These are phyloP conservation scores for Phalacrocorax brasilianus DNA, from an alignment of 2,113 vertebrate genomes.

Conservation along the genomic window DNA sequence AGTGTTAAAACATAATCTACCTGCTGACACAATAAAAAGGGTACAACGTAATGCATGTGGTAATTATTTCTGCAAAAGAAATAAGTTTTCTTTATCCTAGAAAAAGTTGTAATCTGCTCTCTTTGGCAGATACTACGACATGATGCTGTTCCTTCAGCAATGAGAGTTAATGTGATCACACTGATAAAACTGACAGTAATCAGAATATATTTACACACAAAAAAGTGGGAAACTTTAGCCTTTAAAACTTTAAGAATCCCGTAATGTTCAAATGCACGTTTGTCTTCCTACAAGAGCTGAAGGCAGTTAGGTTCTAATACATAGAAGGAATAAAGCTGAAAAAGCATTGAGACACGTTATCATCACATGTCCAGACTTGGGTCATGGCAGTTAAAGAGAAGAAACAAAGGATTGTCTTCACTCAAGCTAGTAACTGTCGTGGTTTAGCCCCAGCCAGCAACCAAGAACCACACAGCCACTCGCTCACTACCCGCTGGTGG, in stretches of 20 bases:
- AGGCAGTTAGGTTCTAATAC: not conserved
- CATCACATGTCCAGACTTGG: not conserved
- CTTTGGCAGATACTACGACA: not conserved
- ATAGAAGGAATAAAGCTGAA: not conserved
- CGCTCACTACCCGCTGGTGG: not conserved
- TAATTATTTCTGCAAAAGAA: not conserved
- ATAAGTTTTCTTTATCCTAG: not conserved
- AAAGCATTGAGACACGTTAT: not conserved
- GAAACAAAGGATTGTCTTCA: not conserved
- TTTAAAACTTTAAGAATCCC: not conserved
- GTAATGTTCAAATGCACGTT: not conserved
- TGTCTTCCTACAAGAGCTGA: not conserved
- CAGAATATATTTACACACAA: not conserved
- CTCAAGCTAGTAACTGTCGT: not conserved
- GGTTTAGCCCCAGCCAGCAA: not conserved
- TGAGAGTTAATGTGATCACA: not conserved
- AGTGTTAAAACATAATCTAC: not conserved
- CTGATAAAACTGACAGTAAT: not conserved
- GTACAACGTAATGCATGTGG: not conserved
- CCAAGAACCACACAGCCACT: not conserved
- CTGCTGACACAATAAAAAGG: not conserved
- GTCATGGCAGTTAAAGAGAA: not conserved
- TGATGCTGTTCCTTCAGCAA: not conserved
- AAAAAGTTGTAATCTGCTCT: not conserved
- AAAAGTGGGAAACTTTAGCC: not conserved